Base-by-base conservation (phyloP, 1,140 invertebrate species). In the Neodiprion virginianus region DNA sequence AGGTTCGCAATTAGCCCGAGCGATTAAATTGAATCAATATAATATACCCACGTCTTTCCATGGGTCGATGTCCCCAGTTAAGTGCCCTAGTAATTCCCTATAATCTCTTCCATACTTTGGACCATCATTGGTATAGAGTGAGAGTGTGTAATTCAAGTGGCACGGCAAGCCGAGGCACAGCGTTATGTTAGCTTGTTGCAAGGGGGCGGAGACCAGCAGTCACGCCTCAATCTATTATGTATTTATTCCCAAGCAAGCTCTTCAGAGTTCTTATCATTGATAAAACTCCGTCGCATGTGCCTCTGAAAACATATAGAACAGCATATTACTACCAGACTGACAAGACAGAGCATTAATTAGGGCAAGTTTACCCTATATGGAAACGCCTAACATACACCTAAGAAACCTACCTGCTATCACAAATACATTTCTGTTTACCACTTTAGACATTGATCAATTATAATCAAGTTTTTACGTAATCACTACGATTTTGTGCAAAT, bases 251-350 rank as follows among this genome's bases (percentile, higher is more conserved):
- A 85, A 86, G 82, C 82, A 87, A 86, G 80, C 83, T 84, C 84
- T 84, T 80, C 81, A 87, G 85, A 88, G 85, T 88, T 87, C 82
- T 86, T 84, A 86, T 85, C 82, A 83, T 83, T 79, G 79, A 86
- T 85, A 87, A 86, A 84, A 87, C 85, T 88, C 86, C 86, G 82
- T 85, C 87, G 88, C 88, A 82, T 89, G 88, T 89, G 88, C 88
- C 87, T 88, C 88, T 89, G 87, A 86, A 89, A 89, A 87, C 81
- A 86, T 82, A 88, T 87, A 88, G 84, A 88, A 89, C 87, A 89
- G 86, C 88, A 88, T 83, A 83, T 88, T 87, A 87, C 81, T 83
- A 87, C 86, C 87, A 88, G 86, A 88, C 87, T 88, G 86, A 87
- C 85, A 84, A 84, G 80, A 86, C 83, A 84, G 28, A 78, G 79